Conservation (phyloP, 2,797 vertebrate species). For the Acestrorhynchus altus region DNA sequence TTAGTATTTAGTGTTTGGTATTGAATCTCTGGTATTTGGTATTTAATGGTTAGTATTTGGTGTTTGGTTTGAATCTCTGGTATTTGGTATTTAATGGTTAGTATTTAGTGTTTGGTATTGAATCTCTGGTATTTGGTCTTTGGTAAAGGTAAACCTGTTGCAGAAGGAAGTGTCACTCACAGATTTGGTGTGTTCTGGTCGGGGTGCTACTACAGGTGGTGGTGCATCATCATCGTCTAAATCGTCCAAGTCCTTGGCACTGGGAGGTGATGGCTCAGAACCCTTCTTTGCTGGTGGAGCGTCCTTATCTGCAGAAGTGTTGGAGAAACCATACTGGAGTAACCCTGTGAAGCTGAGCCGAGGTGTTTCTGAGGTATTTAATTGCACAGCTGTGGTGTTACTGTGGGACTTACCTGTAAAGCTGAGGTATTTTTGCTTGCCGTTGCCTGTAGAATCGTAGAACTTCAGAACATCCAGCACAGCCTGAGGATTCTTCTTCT, state of each 20-base stretch:
- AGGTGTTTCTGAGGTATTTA: neutral
- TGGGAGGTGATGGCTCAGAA: conserved; percentile 78
- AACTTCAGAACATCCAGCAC: conserved; percentile 97
- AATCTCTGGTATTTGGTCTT: no score
- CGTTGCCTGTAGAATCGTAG: conserved; percentile 93
- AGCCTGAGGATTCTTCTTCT: conserved; percentile 98
- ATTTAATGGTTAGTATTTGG: no score
- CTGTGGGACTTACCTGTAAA: conserved; percentile 90
- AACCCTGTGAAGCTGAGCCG: conserved; percentile 60
- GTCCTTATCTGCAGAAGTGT: conserved; percentile 74
- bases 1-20: no score
- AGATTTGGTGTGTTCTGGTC: conserved; percentile 96
- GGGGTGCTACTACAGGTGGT: conserved; percentile 91
- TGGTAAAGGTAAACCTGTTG: neutral
- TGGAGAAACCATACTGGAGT: no score
- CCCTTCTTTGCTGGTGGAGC: conserved; percentile 82
- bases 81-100: no score
- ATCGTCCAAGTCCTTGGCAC: conserved; percentile 80
- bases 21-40: no score
- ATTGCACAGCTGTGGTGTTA: conserved; percentile 90
- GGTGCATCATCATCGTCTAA: conserved; percentile 90
- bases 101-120: no score
- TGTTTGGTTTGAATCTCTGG: no score
- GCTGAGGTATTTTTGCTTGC: conserved; percentile 97
- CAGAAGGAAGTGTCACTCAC: conserved; percentile 73